Percentiles rank a stretch among this genome's conserved stretches.
These are phyloP conservation scores for Cebuella pygmaea DNA, from an alignment of 2,797 vertebrate genomes.

Conservation along the genomic window DNA sequence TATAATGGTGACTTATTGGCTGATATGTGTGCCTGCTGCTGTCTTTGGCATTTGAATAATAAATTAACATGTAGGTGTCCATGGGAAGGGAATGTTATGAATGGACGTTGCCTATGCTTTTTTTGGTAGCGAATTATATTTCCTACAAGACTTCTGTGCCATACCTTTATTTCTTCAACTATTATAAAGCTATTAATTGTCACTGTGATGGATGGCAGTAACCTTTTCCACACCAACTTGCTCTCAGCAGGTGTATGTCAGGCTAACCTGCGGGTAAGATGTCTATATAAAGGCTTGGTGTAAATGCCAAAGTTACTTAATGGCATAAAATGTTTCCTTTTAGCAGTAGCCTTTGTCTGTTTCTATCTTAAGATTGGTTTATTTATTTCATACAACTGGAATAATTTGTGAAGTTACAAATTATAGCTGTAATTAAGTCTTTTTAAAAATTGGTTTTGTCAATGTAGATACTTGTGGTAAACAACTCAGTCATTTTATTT, in stretches of 20 bases:
- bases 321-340: slow-evolving; percentile 61
- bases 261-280: slow-evolving; percentile 27
- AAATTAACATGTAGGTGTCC: slow-evolving; percentile 60
- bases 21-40: slow-evolving; percentile 60
- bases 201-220: slow-evolving; percentile 68
- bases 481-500: slow-evolving; percentile 45
- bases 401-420: slow-evolving; percentile 71
- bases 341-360: slow-evolving; percentile 79
- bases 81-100: slow-evolving; percentile 66
- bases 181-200: slow-evolving; percentile 77
- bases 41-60: slow-evolving; percentile 69
- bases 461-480: slow-evolving; percentile 50
- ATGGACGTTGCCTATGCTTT: slow-evolving; percentile 48
- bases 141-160: slow-evolving; percentile 22
- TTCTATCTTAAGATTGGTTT: slow-evolving; percentile 72
- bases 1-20: slow-evolving; percentile 65
- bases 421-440: slow-evolving; percentile 61
- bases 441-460: slow-evolving; percentile 70
- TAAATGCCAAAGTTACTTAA: slow-evolving; percentile 79
- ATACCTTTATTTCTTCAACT: slow-evolving; percentile 68
- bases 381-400: slow-evolving; percentile 74
- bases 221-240: slow-evolving; percentile 48
- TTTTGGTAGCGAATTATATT: background rate
- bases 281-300: slow-evolving; percentile 67
- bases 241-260: slow-evolving; percentile 63